Evolutionary conservation across 2,113 vertebrate species (phyloP).

Genomic region (Crocuta crocuta): DNA sequence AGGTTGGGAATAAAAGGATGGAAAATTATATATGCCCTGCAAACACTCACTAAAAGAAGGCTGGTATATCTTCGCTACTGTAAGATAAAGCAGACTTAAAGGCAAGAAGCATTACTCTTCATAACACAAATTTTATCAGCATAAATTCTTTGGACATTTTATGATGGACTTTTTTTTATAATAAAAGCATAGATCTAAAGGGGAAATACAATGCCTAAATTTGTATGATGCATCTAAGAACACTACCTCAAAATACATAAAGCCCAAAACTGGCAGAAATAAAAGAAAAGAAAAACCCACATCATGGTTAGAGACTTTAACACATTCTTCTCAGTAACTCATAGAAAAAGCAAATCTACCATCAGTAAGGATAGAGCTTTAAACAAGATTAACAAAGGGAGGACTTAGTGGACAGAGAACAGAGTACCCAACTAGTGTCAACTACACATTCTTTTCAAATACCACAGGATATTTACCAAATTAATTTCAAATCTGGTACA

Average conservation of each 20-base stretch:
- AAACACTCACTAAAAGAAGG: not conserved
- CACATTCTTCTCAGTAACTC: not conserved
- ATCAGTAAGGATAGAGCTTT: not conserved
- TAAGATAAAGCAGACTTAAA: not conserved
- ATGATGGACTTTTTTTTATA: not conserved
- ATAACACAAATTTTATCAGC: too few species aligned
- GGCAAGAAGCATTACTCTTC: not conserved
- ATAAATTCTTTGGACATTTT: not conserved
- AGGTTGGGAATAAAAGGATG: not conserved
- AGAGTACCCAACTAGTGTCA: not conserved
- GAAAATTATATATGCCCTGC: not conserved
- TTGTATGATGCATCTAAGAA: conserved; percentile 14
- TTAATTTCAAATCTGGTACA: not conserved
- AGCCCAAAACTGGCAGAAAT: not conserved
- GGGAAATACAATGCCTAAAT: not conserved
- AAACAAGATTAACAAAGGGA: not conserved
- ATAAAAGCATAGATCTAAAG: not conserved
- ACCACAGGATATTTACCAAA: not conserved
- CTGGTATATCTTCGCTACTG: not conserved
- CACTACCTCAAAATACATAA: not conserved
- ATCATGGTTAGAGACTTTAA: not conserved
- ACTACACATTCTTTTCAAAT: not conserved
- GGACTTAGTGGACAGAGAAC: not conserved
- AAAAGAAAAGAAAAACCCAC: not conserved
- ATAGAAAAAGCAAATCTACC: not conserved